phyloP scores from a whole-genome alignment of 1,140 invertebrate species.

The Vollenhovia emeryi region DNA sequence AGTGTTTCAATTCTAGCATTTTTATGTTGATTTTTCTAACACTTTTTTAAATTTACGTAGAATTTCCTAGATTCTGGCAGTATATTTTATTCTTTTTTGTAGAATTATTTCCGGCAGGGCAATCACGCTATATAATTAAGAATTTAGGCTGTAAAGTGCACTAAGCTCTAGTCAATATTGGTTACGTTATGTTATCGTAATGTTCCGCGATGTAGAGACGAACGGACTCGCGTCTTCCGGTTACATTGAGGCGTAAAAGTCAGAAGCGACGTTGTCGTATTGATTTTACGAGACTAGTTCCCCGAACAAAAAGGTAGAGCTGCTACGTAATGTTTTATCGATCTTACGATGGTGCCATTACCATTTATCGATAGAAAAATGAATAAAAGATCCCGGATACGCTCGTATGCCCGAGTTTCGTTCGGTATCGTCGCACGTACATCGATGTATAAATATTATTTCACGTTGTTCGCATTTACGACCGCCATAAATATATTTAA shows the following conservation, averaged over 20 bases:
- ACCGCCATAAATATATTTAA: slow-evolving; percentile 60
- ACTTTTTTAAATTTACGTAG: too few species aligned
- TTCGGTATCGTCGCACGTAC: background rate
- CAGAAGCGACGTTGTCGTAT: slow-evolving; percentile 39
- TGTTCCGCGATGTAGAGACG: slow-evolving; percentile 2
- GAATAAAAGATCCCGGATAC: slow-evolving; percentile 62
- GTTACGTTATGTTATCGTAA: slow-evolving; percentile 27
- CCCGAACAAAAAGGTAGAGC: slow-evolving; percentile 23
- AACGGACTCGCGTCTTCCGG: slow-evolving; percentile 18
- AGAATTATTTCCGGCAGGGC: too few species aligned
- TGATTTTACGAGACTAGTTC: slow-evolving; percentile 39
- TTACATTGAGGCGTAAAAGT: slow-evolving; percentile 17
- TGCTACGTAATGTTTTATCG: slow-evolving; percentile 28
- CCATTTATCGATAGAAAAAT: slow-evolving; percentile 64
- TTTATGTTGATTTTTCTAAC: too few species aligned
- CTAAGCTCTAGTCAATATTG: background rate
- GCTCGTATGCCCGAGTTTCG: slow-evolving; percentile 3
- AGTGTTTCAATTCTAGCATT: too few species aligned
- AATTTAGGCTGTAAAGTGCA: background rate
- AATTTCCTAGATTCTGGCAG: too few species aligned
- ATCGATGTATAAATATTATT: slow-evolving; percentile 56
- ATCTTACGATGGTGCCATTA: slow-evolving; percentile 53
- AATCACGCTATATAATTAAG: background rate
- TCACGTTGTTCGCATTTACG: slow-evolving; percentile 40
- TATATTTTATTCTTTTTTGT: too few species aligned